These are phyloP conservation scores for Oreochromis tanganicae DNA, from an alignment of 2,113 vertebrate species.

Conservation along the genomic window DNA sequence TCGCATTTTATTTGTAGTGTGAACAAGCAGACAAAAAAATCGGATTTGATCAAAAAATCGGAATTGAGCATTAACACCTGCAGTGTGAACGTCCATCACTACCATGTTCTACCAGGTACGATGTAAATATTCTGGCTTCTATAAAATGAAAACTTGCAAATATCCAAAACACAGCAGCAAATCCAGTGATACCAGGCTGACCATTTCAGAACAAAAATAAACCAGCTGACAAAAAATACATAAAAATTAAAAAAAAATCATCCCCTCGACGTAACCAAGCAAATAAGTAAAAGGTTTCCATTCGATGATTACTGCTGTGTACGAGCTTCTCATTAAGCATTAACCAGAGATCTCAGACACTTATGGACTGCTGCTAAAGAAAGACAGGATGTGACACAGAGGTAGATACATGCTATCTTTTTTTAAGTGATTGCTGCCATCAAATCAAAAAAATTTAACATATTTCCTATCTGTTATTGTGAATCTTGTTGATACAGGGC, in stretches of 20 bases:
- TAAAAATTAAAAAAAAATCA: not conserved
- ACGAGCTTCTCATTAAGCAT: not conserved
- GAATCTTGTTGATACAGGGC: not conserved
- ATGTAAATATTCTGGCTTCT: not conserved
- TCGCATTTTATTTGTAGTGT: too few relatives aligned
- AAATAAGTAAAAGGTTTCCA: not conserved
- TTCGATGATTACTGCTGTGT: not conserved
- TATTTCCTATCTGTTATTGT: accelerated
- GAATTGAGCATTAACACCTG: too few relatives aligned
- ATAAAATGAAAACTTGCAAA: not conserved
- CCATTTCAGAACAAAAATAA: not conserved
- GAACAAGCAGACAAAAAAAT: too few relatives aligned
- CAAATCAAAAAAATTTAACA: not conserved
- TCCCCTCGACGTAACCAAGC: not conserved
- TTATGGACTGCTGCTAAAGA: not conserved
- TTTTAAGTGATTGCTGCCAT: accelerated
- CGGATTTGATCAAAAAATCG: too few relatives aligned
- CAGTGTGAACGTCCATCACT: not conserved
- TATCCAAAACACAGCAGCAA: not conserved
- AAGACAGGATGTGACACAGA: not conserved
- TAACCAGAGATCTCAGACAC: not conserved
- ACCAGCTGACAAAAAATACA: not conserved
- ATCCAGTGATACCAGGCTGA: not conserved
- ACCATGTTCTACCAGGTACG: accelerated
- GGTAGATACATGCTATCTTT: not conserved